Evolutionary conservation across 2,888 invertebrate genomes (phyloP).

Genomic region (Drosophila mettleri): DNA sequence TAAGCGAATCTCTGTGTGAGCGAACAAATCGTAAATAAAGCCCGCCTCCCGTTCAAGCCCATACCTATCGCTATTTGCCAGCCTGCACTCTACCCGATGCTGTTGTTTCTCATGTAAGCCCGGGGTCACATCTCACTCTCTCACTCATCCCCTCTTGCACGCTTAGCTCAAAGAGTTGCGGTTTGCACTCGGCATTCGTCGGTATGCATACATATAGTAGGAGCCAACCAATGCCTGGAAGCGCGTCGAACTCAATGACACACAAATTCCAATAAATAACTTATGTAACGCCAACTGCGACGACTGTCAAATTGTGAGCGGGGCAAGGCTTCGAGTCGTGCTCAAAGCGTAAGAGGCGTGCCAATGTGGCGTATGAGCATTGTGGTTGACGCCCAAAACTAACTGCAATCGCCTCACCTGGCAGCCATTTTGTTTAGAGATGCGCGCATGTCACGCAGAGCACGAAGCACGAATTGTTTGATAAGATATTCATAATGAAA

Average conservation of each 20-base stretch:
- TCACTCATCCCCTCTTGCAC: neutral
- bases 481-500: too few relatives aligned
- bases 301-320: constrained; percentile 43
- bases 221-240: constrained; percentile 11
- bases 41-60: constrained; percentile 5
- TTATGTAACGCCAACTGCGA: constrained; percentile 61
- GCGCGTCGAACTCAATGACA: constrained; percentile 46
- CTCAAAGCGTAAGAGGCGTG: neutral
- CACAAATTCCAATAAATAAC: constrained; percentile 72
- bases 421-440: constrained; percentile 11
- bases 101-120: constrained; percentile 50
- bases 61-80: constrained; percentile 22
- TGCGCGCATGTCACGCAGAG: neutral
- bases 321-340: neutral
- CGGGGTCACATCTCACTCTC: constrained; percentile 25
- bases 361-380: constrained; percentile 42
- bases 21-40: neutral
- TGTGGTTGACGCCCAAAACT: constrained; percentile 48
- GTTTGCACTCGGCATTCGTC: constrained; percentile 26
- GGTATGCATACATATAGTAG: constrained; percentile 3
- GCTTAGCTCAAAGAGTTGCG: constrained; percentile 51
- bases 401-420: constrained; percentile 30
- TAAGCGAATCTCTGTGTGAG: neutral
- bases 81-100: constrained; percentile 20
- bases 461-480: neutral